A percentile compares a stretch with the other conserved stretches of the same genome.
Evolutionary conservation across 1,140 invertebrate species (phyloP).

Genomic region (Macrobrachium rosenbergii): DNA sequence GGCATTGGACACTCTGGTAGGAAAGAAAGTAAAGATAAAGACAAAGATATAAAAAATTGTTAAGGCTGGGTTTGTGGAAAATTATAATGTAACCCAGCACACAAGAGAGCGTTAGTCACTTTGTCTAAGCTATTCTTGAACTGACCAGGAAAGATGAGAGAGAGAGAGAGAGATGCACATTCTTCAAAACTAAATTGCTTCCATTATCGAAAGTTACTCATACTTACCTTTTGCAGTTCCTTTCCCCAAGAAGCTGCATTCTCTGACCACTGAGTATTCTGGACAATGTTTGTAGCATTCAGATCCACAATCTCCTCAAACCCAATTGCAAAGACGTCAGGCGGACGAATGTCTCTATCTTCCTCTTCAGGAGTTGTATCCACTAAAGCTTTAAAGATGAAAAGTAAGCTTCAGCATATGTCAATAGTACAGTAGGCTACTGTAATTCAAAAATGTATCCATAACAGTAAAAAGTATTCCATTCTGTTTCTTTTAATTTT

Average conservation of each 20-base stretch:
- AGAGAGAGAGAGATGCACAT: too few species aligned
- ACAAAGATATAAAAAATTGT: too few species aligned
- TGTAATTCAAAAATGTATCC: too few species aligned
- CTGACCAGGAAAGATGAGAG: too few species aligned
- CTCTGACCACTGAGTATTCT: constrained; percentile 75
- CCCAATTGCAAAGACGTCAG: constrained; percentile 97
- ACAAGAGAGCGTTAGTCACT: too few species aligned
- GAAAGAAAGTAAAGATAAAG: too few species aligned
- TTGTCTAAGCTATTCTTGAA: too few species aligned
- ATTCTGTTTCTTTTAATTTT: background rate
- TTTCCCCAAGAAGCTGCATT: constrained; percentile 97
- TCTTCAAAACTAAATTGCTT: too few species aligned
- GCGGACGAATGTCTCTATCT: constrained; percentile 69
- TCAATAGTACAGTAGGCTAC: background rate
- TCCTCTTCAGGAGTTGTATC: constrained; percentile 70
- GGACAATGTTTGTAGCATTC: constrained; percentile 97
- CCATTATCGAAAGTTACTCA: background rate
- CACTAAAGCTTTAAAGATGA: constrained; percentile 72
- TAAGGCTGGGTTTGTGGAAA: too few species aligned
- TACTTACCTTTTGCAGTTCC: constrained; percentile 85
- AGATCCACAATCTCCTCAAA: constrained; percentile 99
- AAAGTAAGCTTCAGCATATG: constrained; percentile 66
- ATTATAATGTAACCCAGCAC: too few species aligned
- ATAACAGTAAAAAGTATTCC: background rate
- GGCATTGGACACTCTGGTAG: too few species aligned